These are phyloP conservation scores for Trichosurus vulpecula DNA, from an alignment of 2,797 vertebrate genomes.

Conservation along the genomic window DNA sequence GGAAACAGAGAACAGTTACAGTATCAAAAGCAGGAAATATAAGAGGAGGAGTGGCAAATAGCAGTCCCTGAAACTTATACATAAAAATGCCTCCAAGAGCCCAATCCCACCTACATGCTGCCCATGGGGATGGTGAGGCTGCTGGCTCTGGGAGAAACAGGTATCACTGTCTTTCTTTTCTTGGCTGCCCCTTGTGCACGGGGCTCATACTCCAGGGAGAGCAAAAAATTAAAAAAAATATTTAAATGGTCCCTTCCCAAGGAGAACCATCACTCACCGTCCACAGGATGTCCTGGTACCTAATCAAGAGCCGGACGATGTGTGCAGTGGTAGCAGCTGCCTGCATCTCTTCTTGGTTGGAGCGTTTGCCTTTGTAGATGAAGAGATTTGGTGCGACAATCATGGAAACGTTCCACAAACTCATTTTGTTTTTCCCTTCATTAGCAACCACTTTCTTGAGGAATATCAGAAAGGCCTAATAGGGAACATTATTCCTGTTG, in stretches of 20 bases:
- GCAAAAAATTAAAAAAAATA: neutral
- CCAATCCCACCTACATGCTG: neutral
- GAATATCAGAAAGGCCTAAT: conserved; percentile 93
- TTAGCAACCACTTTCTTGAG: conserved; percentile 93
- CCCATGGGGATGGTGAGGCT: rapidly evolving
- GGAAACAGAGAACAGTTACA: neutral
- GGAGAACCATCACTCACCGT: conserved; percentile 86
- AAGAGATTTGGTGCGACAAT: conserved; percentile 97
- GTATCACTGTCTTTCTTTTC: neutral
- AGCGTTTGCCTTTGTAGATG: conserved; percentile 88
- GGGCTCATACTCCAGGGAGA: neutral
- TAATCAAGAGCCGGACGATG: conserved; percentile 91
- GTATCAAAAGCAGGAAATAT: neutral
- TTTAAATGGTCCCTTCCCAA: too few species aligned
- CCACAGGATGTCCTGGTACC: conserved; percentile 95
- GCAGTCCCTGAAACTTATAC: neutral
- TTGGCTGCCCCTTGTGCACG: neutral
- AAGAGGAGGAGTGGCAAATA: neutral
- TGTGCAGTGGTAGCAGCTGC: conserved; percentile 90
- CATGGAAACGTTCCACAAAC: conserved; percentile 96
- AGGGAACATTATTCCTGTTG: conserved; percentile 37
- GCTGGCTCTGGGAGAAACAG: rapidly evolving
- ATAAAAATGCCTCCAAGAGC: neutral
- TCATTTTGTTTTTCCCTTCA: conserved; percentile 96
- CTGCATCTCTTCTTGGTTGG: conserved; percentile 90